A percentile compares a stretch with the other conserved stretches of the same genome.
Evolutionary conservation across 2,888 invertebrate genomes (phyloP).

Genomic region (Andrena bicolor): DNA sequence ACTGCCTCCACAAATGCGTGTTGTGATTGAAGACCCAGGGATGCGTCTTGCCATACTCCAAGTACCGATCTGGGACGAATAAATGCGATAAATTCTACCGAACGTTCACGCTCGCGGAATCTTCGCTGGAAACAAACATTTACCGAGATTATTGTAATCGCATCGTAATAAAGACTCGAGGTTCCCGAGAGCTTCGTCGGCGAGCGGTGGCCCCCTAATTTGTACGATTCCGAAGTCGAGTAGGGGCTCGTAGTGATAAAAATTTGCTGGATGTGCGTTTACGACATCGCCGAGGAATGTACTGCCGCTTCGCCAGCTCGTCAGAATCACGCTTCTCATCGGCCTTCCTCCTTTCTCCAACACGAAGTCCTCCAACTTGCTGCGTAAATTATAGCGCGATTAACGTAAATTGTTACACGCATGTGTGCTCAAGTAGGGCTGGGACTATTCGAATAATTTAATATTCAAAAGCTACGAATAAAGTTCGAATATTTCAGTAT

Average conservation of each 20-base stretch:
- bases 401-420: background rate
- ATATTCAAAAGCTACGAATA: too few species aligned
- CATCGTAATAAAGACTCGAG: constrained; percentile 91
- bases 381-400: constrained; percentile 56
- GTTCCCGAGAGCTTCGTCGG: constrained; percentile 89
- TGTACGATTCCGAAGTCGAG: constrained; percentile 93
- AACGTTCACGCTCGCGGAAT: background rate
- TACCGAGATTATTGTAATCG: constrained; percentile 90
- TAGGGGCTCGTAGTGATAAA: constrained; percentile 96
- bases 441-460: too few species aligned
- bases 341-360: constrained; percentile 90
- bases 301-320: constrained; percentile 96
- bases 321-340: constrained; percentile 91
- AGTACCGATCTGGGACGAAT: constrained; percentile 87
- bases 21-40: constrained; percentile 94
- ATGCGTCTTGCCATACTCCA: constrained; percentile 91
- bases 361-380: constrained; percentile 89
- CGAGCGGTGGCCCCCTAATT: constrained; percentile 91
- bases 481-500: too few species aligned
- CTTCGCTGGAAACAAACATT: constrained; percentile 11
- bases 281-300: constrained; percentile 95
- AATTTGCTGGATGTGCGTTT: constrained; percentile 94
- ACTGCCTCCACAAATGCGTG: constrained; percentile 93
- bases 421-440: background rate
- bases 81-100: background rate